Base-by-base conservation (phyloP, 2,113 vertebrate genomes). In the Poecilia latipinna region DNA sequence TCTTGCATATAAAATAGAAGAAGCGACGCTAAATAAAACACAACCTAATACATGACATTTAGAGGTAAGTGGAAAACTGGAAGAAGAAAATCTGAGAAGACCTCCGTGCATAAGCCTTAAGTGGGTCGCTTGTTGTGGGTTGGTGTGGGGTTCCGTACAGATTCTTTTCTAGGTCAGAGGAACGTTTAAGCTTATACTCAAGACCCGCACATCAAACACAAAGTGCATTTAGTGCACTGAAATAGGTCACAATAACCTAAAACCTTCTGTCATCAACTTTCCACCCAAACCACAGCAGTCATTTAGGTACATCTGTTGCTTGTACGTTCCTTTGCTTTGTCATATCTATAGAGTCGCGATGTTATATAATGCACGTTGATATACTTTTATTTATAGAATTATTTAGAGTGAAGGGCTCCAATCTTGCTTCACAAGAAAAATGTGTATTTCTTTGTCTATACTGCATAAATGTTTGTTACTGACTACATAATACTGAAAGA, bases 131-230 rank as follows among this genome's bases (percentile, higher is more conserved):
- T 4, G 79, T 11, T 57, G 79, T 82, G 81, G 89, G 87, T 71
- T 81, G 71, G 15, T 35, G 31, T 75, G 35, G 69, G 74, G 81
- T 60, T 77, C n/a, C 28, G 65, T 12, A 2, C 1, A 33, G n/a
- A 8, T 74, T 82, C 0, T 85, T 93, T 92, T 93, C 87, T 93
- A 90, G 92, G 93, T 93, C 93, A 91, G 75, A 81, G 86, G 84
- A 89, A 89, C 65, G 65, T 61, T 68, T 67, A 42, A 44, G 8
- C 64, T 62, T 28, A 42, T 48, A 28, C 28, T 48, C n/a, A 61
- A 69, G 74, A 75, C 70, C 57, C 69, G 28, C 82, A 67, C 77
- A 75, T 72, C 63, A 6, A 71, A 68, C 65, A 64, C 33, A 88
- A 87, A n/a, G 10, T 70, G 29, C 51, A 48, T 7, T 19, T 26